phyloP scores from a whole-genome alignment of 2,888 invertebrate species.

The Tetropium fuscum region DNA sequence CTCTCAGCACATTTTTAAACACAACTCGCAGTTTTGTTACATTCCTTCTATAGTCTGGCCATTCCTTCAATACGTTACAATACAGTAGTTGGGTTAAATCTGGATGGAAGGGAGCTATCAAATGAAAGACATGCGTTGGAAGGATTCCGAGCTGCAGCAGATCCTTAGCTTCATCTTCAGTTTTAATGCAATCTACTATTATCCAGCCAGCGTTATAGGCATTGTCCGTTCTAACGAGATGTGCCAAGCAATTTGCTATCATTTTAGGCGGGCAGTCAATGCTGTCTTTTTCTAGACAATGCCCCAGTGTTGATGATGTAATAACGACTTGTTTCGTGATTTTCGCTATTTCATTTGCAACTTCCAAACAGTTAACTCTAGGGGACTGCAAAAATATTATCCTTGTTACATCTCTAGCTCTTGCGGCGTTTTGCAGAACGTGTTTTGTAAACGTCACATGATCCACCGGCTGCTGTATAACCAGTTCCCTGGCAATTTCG shows the following conservation, averaged over 20 bases:
- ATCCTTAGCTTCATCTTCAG: conserved; percentile 64
- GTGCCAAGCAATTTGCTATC: conserved; percentile 57
- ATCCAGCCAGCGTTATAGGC: conserved; percentile 44
- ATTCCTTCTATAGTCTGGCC: conserved; percentile 59
- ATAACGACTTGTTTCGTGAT: conserved; percentile 57
- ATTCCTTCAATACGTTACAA: conserved; percentile 56
- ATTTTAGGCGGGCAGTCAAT: conserved; percentile 41
- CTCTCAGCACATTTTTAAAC: conserved; percentile 56
- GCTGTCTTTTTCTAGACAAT: conserved; percentile 28
- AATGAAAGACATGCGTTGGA: conserved; percentile 69
- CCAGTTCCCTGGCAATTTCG: conserved; percentile 72
- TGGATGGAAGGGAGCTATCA: conserved; percentile 62
- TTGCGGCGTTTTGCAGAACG: conserved; percentile 67
- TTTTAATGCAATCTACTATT: conserved; percentile 66
- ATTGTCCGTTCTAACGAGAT: conserved; percentile 53
- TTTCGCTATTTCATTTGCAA: conserved; percentile 56
- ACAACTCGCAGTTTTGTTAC: conserved; percentile 60
- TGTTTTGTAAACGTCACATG: conserved; percentile 74
- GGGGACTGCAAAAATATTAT: conserved; percentile 71
- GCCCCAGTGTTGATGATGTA: conserved; percentile 31
- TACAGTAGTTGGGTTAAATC: conserved; percentile 58
- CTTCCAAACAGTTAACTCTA: conserved; percentile 61
- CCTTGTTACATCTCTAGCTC: conserved; percentile 68
- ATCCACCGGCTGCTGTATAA: conserved; percentile 72
- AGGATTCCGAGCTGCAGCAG: conserved; percentile 66